phyloP scores from a whole-genome alignment of 2,797 vertebrate species.

The Sebastes iracundus region DNA sequence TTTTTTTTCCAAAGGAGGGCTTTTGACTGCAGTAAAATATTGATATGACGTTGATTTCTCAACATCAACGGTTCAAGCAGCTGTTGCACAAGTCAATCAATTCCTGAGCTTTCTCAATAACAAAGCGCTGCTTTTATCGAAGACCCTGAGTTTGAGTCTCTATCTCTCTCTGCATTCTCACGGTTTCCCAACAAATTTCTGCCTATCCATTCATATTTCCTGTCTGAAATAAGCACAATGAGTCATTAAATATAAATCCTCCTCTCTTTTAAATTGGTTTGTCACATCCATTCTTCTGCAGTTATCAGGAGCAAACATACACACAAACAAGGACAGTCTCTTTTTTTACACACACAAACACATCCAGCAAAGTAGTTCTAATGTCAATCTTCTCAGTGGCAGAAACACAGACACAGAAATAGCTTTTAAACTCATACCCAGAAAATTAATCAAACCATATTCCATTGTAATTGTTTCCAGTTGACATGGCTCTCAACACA shows the following conservation, averaged over 20 bases:
- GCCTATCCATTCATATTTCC: neutral
- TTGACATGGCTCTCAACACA: neutral
- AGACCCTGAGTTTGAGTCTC: neutral
- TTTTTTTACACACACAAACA: neutral
- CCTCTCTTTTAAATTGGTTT: neutral
- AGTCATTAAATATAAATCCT: neutral
- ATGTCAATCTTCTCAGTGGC: constrained; percentile 7
- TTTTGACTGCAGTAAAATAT: neutral
- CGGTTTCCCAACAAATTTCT: neutral
- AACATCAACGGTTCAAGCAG: neutral
- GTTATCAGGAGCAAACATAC: neutral
- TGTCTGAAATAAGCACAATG: neutral
- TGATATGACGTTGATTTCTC: neutral
- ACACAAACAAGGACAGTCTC: neutral
- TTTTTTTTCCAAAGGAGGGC: too few species aligned
- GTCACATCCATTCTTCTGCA: constrained; percentile 5
- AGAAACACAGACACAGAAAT: neutral
- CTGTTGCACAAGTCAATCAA: neutral
- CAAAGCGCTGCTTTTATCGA: neutral
- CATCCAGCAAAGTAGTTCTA: neutral
- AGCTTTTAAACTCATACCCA: neutral
- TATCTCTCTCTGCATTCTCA: neutral
- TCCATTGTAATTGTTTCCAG: neutral
- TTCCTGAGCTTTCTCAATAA: neutral
- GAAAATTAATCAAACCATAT: neutral